A percentile compares a stretch with the other conserved stretches of the same genome.
Evolutionary conservation across 2,113 vertebrate genomes (phyloP).

Genomic region (Gavialis gangeticus): DNA sequence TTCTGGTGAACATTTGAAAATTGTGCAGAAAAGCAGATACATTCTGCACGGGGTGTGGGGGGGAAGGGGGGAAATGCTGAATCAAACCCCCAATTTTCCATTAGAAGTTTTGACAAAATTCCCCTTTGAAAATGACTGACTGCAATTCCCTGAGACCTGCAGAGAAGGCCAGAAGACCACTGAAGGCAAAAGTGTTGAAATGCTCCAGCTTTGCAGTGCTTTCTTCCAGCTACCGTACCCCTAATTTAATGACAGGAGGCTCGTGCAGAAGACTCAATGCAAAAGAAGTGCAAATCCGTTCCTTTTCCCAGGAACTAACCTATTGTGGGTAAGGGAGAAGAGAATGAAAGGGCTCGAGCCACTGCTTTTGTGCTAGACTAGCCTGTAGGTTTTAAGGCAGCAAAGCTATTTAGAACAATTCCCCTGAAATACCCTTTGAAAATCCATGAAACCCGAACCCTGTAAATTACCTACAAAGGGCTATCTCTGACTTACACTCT

Average conservation of each 20-base stretch:
- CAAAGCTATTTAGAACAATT: background rate
- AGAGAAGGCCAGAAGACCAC: background rate
- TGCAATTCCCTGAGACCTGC: background rate
- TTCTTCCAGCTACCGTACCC: background rate
- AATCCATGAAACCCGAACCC: background rate
- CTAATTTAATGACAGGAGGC: fast-evolving
- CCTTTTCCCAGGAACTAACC: background rate
- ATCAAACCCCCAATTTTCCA: background rate
- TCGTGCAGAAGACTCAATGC: background rate
- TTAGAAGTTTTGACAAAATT: background rate
- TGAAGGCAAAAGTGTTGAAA: background rate
- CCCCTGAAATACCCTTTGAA: background rate
- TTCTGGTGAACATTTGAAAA: background rate
- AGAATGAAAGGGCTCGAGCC: background rate
- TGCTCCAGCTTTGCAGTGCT: background rate
- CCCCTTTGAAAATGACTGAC: background rate
- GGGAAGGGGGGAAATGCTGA: background rate
- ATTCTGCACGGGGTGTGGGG: background rate
- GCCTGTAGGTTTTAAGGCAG: background rate
- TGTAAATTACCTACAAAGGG: background rate
- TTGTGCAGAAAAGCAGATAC: background rate
- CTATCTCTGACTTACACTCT: background rate
- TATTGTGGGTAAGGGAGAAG: background rate
- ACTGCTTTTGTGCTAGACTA: background rate
- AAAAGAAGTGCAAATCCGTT: background rate